Percentiles rank a stretch among this genome's conserved stretches.
These are phyloP conservation scores for Drosophila teissieri DNA, from an alignment of 1,140 invertebrate species.

Conservation along the genomic window DNA sequence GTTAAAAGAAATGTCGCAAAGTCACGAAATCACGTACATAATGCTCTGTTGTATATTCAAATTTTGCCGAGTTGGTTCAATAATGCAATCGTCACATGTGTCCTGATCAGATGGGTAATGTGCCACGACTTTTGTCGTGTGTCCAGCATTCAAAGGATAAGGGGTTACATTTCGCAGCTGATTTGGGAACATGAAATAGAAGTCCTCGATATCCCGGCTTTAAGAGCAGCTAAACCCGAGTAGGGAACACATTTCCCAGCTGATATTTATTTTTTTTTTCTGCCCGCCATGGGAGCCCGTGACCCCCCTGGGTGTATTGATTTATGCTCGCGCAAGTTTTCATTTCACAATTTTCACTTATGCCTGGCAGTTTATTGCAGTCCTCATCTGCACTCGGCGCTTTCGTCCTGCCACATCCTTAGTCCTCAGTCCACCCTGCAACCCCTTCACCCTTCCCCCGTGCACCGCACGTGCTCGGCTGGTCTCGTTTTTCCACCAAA, in stretches of 20 bases:
- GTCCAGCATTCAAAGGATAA: constrained; percentile 6
- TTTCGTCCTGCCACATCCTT: not conserved
- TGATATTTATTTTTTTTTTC: not conserved
- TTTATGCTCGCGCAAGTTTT: constrained; percentile 71
- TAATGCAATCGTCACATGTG: not conserved
- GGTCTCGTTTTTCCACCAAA: constrained; percentile 44
- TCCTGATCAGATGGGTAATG: constrained; percentile 23
- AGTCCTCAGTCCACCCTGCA: too few relatives aligned
- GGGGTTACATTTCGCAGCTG: not conserved
- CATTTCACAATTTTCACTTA: constrained; percentile 65
- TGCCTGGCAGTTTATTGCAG: constrained; percentile 56
- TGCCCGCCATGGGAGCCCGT: constrained; percentile 7
- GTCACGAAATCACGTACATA: constrained; percentile 15
- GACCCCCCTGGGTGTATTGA: constrained; percentile 57
- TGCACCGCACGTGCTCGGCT: not conserved
- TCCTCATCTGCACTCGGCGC: constrained; percentile 48
- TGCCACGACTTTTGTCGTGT: constrained; percentile 14
- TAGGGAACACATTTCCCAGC: constrained; percentile 1
- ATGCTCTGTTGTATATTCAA: not conserved
- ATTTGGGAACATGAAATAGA: not conserved
- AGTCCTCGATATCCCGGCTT: not conserved
- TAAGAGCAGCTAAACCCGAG: constrained; percentile 14
- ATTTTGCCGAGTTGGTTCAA: constrained; percentile 14
- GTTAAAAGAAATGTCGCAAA: not conserved
- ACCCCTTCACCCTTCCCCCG: not conserved